phyloP scores from a whole-genome alignment of 2,797 vertebrate genomes.

The Pangasius mekongensis region DNA sequence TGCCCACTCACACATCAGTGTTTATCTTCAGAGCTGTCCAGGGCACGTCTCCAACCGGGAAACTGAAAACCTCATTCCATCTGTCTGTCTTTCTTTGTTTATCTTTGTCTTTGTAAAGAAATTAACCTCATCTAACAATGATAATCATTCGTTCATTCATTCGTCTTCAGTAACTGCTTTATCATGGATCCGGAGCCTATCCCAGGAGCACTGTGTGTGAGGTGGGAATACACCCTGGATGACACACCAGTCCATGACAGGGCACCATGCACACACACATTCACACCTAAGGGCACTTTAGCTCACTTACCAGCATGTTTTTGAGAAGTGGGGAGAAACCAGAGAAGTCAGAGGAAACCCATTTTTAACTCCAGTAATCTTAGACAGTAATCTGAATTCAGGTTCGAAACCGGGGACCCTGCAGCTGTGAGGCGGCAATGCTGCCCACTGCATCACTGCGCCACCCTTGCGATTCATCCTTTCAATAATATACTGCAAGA shows the following conservation, averaged over 20 bases:
- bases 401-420: background rate
- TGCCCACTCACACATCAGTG: constrained; percentile 44
- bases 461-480: background rate
- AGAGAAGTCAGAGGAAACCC: background rate
- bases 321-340: background rate
- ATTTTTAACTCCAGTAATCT: background rate
- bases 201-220: background rate
- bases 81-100: background rate
- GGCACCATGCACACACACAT: background rate
- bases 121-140: background rate
- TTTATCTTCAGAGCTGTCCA: constrained; percentile 42
- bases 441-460: background rate
- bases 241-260: background rate
- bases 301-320: background rate
- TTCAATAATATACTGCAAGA: background rate
- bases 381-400: background rate
- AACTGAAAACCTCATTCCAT: constrained; percentile 3
- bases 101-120: background rate
- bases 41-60: constrained; percentile 36
- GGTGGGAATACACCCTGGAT: too few relatives aligned
- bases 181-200: background rate
- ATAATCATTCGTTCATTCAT: background rate
- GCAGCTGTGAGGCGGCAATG: background rate
- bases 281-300: background rate
- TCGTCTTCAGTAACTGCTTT: background rate